Evolutionary conservation across 2,888 invertebrate species (phyloP).

Genomic region (Cerceris ruficornis): DNA sequence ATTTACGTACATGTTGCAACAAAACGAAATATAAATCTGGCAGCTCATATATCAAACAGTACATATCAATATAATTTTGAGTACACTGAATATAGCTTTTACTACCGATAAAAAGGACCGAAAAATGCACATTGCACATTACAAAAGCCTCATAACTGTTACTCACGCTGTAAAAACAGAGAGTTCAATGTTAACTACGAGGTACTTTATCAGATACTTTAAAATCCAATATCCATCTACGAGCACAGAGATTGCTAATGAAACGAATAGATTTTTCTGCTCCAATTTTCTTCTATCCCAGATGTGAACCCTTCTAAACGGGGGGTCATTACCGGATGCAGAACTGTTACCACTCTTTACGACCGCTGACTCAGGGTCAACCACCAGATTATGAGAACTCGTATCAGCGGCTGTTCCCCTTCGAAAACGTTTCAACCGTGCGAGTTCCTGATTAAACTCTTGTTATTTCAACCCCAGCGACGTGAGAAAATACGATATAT

Average conservation of each 20-base stretch:
- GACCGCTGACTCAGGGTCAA: constrained; percentile 53
- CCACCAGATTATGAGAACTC: constrained; percentile 60
- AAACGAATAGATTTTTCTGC: neutral
- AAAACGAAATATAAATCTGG: too few relatives aligned
- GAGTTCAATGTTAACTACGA: too few relatives aligned
- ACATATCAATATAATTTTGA: too few relatives aligned
- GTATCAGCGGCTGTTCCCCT: constrained; percentile 44
- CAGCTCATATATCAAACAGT: too few relatives aligned
- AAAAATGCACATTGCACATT: too few relatives aligned
- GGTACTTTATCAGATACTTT: too few relatives aligned
- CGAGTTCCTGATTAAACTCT: constrained; percentile 52
- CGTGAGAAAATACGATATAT: neutral
- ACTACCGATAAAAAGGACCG: too few relatives aligned
- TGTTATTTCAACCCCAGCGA: constrained; percentile 3
- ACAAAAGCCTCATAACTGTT: too few relatives aligned
- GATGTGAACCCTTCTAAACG: neutral
- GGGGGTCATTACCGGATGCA: constrained; percentile 45
- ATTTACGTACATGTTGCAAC: too few relatives aligned
- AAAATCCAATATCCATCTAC: neutral
- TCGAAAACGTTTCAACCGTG: constrained; percentile 48
- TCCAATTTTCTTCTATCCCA: constrained; percentile 7
- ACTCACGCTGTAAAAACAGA: too few relatives aligned
- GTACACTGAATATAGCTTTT: too few relatives aligned
- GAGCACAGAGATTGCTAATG: neutral
- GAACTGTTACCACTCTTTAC: constrained; percentile 33